Conservation (phyloP, 2,888 invertebrate genomes). For the Punctoribates punctum region DNA sequence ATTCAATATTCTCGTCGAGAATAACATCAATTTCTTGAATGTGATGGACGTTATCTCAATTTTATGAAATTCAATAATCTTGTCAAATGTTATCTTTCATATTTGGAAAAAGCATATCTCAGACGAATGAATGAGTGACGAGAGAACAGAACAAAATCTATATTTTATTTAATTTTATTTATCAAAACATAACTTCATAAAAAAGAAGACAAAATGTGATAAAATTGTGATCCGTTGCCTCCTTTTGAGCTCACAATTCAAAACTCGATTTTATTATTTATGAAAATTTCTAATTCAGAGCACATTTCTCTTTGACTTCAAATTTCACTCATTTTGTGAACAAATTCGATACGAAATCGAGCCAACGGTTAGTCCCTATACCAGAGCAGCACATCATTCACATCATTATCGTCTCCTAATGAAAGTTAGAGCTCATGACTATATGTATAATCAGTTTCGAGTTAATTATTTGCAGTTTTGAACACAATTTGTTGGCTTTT, state of each 20-base stretch:
- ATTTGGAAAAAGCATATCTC: not conserved
- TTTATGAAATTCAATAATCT: constrained; percentile 29
- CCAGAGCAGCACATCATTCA: not conserved
- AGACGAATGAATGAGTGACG: not conserved
- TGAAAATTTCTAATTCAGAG: too few species aligned
- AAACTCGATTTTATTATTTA: not conserved
- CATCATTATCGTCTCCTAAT: constrained; percentile 23
- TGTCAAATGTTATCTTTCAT: constrained; percentile 11
- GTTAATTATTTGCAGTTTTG: constrained; percentile 26
- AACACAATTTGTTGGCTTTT: constrained; percentile 2
- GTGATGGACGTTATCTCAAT: constrained; percentile 28
- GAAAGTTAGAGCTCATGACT: constrained; percentile 15
- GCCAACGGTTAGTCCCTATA: constrained; percentile 9
- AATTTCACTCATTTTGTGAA: not conserved
- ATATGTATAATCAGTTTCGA: constrained; percentile 18
- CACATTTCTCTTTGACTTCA: too few species aligned
- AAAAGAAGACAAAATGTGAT: not conserved
- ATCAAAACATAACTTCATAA: not conserved
- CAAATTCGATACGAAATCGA: constrained; percentile 11
- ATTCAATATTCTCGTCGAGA: constrained; percentile 11
- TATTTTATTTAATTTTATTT: constrained; percentile 5
- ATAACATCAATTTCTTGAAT: not conserved
- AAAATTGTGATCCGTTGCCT: not conserved
- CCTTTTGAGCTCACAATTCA: not conserved
- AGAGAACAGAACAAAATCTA: constrained; percentile 8